Evolutionary conservation across 2,797 vertebrate species (phyloP).

Genomic region (Nannoperca obscura): DNA sequence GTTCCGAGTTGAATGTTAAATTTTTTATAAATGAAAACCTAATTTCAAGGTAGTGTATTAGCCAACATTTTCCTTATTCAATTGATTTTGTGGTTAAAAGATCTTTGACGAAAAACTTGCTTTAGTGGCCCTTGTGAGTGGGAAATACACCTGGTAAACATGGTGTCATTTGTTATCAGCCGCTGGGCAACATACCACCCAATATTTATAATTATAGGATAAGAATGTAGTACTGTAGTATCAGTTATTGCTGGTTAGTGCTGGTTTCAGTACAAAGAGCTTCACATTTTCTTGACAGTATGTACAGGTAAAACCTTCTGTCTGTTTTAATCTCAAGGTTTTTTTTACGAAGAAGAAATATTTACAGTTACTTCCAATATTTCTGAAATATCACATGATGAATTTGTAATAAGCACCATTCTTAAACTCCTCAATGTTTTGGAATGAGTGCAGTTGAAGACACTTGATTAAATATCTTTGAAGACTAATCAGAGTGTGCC

Average conservation of each 20-base stretch:
- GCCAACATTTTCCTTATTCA: not conserved
- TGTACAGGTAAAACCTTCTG: not conserved
- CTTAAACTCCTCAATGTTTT: not conserved
- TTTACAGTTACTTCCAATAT: not conserved
- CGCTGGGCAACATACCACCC: not conserved
- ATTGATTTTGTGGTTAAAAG: not conserved
- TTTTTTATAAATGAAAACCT: not conserved
- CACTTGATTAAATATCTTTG: slow-evolving; percentile 14
- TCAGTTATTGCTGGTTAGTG: not conserved
- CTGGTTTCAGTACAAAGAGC: not conserved
- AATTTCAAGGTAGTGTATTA: not conserved
- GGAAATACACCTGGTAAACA: too few relatives aligned
- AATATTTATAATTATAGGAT: not conserved
- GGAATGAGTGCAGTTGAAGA: not conserved
- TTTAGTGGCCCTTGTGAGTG: too few relatives aligned
- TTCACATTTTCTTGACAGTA: not conserved
- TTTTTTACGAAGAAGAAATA: not conserved
- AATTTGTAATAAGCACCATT: not conserved
- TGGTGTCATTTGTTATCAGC: too few relatives aligned
- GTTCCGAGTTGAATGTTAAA: not conserved
- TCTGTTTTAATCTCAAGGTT: not conserved
- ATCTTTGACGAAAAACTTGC: not conserved
- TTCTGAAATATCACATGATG: not conserved
- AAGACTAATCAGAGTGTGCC: slow-evolving; percentile 6
- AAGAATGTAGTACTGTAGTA: too few relatives aligned